A percentile compares a stretch with the other conserved stretches of the same genome.
Evolutionary conservation across 1,140 invertebrate species (phyloP).

Genomic region (Adoxophyes honmai): DNA sequence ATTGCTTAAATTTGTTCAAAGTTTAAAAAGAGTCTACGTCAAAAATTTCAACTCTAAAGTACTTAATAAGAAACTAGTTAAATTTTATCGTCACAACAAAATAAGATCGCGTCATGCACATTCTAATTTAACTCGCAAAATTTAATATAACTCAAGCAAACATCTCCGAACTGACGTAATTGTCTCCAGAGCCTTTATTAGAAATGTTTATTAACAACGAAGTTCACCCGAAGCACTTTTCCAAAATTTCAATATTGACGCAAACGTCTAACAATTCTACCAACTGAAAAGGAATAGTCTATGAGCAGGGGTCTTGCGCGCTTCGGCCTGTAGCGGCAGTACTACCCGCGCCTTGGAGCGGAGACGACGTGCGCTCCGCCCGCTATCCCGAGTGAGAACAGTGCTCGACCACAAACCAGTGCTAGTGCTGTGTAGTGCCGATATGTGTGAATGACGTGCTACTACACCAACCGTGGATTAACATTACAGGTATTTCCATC

Average conservation of each 20-base stretch:
- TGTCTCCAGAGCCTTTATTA: constrained; percentile 1
- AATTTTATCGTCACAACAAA: too few species aligned
- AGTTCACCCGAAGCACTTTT: neutral
- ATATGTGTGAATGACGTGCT: constrained; percentile 49
- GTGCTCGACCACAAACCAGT: constrained; percentile 44
- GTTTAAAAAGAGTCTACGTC: too few species aligned
- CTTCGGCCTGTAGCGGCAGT: constrained; percentile 16
- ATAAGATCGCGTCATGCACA: too few species aligned
- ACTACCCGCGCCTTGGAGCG: constrained; percentile 31
- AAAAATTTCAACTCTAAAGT: too few species aligned
- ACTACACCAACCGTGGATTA: constrained; percentile 30
- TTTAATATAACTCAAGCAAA: neutral
- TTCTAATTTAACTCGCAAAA: too few species aligned
- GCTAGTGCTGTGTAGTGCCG: constrained; percentile 60
- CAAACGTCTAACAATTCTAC: constrained; percentile 45
- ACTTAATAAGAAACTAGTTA: too few species aligned
- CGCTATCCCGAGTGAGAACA: constrained; percentile 30
- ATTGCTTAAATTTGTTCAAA: too few species aligned
- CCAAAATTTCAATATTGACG: constrained; percentile 33
- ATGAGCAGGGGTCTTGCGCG: constrained; percentile 59
- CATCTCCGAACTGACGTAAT: neutral
- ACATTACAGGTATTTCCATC: constrained; percentile 10
- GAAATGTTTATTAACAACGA: constrained; percentile 11
- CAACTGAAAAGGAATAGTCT: constrained; percentile 41
- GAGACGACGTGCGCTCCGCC: constrained; percentile 27